A percentile compares a stretch with the other conserved stretches of the same genome.
Evolutionary conservation across 2,888 invertebrate species (phyloP).

Genomic region (Agrochola lychnidis): DNA sequence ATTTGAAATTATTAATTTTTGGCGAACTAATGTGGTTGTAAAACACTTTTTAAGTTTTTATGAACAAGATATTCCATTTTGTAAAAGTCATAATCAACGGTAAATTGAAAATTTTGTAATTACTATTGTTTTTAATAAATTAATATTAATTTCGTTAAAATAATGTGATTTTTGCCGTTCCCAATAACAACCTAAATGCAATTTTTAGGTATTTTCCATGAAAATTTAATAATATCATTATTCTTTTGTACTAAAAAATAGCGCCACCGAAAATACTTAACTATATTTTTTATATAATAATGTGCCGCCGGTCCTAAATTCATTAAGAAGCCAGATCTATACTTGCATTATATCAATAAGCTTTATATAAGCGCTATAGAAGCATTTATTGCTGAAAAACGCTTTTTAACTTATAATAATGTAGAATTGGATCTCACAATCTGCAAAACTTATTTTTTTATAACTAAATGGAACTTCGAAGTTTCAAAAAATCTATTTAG

Average conservation of each 20-base stretch:
- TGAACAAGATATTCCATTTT: constrained; percentile 1
- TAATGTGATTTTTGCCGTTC: background rate
- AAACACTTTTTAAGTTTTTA: background rate
- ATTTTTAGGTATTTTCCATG: background rate
- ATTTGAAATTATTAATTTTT: background rate
- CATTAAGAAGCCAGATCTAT: background rate
- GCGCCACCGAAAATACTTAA: too few species aligned
- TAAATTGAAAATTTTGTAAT: background rate
- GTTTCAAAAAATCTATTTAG: background rate
- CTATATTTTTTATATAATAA: background rate
- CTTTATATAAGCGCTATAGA: background rate
- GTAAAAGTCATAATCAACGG: background rate
- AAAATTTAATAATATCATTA: background rate
- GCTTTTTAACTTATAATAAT: too few species aligned
- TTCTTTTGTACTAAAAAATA: too few species aligned
- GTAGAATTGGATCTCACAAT: background rate
- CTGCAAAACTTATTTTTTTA: background rate
- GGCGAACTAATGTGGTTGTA: background rate
- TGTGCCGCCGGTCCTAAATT: background rate
- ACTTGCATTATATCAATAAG: background rate
- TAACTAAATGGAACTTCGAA: background rate
- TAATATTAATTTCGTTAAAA: background rate
- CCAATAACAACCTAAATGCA: too few species aligned
- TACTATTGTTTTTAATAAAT: background rate
- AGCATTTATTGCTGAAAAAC: background rate